Evolutionary conservation across 2,888 invertebrate genomes (phyloP).

Genomic region (Omphaloscelis lunosa): DNA sequence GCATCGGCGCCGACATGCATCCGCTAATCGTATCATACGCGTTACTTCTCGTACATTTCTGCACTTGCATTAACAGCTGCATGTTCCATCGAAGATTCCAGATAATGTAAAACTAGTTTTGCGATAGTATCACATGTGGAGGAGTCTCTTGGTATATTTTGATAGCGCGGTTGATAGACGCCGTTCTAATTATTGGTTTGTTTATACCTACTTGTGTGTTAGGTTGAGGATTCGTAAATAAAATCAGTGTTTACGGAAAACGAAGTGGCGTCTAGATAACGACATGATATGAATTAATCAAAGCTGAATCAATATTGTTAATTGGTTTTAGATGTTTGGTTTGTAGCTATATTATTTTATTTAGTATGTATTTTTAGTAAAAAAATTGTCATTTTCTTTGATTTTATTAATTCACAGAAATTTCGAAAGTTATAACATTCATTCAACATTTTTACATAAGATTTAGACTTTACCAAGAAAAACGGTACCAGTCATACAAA

Average conservation of each 20-base stretch:
- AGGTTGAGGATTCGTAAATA: slow-evolving; percentile 47
- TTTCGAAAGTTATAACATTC: not conserved
- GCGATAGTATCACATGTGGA: slow-evolving; percentile 75
- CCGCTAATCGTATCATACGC: slow-evolving; percentile 77
- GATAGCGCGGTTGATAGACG: slow-evolving; percentile 60
- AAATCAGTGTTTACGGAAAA: slow-evolving; percentile 51
- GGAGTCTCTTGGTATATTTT: slow-evolving; percentile 66
- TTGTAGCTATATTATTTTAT: slow-evolving; percentile 8
- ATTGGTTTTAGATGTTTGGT: slow-evolving; percentile 27
- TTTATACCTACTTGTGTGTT: slow-evolving; percentile 33
- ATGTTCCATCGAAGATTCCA: slow-evolving; percentile 73
- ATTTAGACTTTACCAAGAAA: slow-evolving; percentile 31
- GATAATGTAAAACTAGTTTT: slow-evolving; percentile 78
- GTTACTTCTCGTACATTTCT: slow-evolving; percentile 78
- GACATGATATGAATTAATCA: slow-evolving; percentile 15
- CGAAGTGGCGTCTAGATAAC: slow-evolving; percentile 57
- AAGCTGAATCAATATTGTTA: slow-evolving; percentile 41
- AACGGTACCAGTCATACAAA: slow-evolving; percentile 11
- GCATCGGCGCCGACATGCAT: slow-evolving; percentile 74
- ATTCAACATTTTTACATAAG: slow-evolving; percentile 15
- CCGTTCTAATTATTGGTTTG: slow-evolving; percentile 57
- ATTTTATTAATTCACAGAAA: not conserved
- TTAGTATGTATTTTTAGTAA: not conserved
- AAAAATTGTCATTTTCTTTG: not conserved
- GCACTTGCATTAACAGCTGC: slow-evolving; percentile 77